Conservation (phyloP, 92 coral and sea anemone species). For the Umimayanthus kanabou region DNA sequence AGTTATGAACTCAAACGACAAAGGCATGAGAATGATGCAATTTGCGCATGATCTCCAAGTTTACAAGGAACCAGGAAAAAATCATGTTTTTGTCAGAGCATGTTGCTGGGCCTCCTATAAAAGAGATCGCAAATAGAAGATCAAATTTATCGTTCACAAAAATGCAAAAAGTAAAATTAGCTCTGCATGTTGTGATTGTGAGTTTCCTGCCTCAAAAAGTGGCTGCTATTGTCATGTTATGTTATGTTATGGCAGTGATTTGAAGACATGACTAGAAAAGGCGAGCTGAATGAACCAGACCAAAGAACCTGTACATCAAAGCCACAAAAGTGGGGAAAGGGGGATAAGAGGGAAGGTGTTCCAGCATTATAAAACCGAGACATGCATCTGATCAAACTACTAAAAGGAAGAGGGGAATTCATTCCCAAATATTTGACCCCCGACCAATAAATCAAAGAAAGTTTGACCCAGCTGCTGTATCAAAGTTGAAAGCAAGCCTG, state of each 20-base stretch:
- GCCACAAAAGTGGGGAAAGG: constrained; percentile 58
- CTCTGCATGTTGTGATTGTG: constrained; percentile 37
- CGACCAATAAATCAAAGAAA: constrained; percentile 49
- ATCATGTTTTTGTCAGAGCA: constrained; percentile 44
- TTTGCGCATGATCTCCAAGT: constrained; percentile 50
- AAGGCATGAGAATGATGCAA: constrained; percentile 42
- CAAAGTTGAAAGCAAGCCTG: constrained; percentile 42
- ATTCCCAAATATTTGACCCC: constrained; percentile 58
- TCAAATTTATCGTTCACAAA: constrained; percentile 33
- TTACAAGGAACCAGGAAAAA: constrained; percentile 31
- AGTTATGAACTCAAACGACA: constrained; percentile 44
- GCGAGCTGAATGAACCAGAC: constrained; percentile 41
- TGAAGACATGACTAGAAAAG: constrained; percentile 65
- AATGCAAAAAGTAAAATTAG: constrained; percentile 24
- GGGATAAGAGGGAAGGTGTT: constrained; percentile 48
- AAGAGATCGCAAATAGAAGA: constrained; percentile 49
- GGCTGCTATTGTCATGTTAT: constrained; percentile 56
- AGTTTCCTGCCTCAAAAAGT: constrained; percentile 55
- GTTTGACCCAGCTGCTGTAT: constrained; percentile 44
- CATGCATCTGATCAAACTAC: constrained; percentile 52
- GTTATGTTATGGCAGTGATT: constrained; percentile 62
- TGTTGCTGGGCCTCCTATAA: constrained; percentile 57
- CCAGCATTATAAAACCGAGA: constrained; percentile 58
- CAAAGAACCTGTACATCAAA: constrained; percentile 47
- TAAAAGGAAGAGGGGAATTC: constrained; percentile 54